Percentiles rank a stretch among this genome's conserved stretches.
Evolutionary conservation across 2,888 invertebrate genomes (phyloP).

Genomic region (Habroteleia sp.): DNA sequence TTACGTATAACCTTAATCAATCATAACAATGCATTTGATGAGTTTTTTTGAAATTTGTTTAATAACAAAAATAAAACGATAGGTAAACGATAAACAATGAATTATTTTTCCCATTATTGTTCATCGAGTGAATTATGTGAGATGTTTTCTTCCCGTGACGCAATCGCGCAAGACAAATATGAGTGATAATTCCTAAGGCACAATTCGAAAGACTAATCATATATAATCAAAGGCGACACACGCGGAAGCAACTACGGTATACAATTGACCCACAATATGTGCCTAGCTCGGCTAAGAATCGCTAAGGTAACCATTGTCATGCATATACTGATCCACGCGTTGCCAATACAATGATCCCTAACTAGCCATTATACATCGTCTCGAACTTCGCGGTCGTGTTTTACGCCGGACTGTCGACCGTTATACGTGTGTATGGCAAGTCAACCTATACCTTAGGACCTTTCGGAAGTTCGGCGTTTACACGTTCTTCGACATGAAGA

Average conservation of each 20-base stretch:
- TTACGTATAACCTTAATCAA: too few species aligned
- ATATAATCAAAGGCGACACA: conserved; percentile 49
- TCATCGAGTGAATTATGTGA: conserved; percentile 21
- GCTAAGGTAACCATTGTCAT: conserved; percentile 69
- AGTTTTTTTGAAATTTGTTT: too few species aligned
- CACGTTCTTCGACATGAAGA: conserved; percentile 34
- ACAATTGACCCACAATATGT: conserved; percentile 51
- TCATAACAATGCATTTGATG: too few species aligned
- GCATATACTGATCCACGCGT: conserved; percentile 72
- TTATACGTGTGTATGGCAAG: conserved; percentile 41
- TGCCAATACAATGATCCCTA: conserved; percentile 76
- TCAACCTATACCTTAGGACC: conserved; percentile 39
- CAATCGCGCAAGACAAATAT: conserved; percentile 27
- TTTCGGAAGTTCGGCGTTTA: conserved; percentile 48
- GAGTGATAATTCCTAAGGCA: conserved; percentile 21
- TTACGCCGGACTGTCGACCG: conserved; percentile 45
- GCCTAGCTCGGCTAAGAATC: conserved; percentile 32
- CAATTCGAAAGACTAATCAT: conserved; percentile 49
- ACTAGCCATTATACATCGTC: conserved; percentile 75
- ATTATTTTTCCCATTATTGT: not conserved
- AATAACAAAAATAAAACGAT: too few species aligned
- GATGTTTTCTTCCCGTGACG: conserved; percentile 15
- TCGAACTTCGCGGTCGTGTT: conserved; percentile 48
- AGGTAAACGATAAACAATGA: too few species aligned
- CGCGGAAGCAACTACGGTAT: conserved; percentile 52